Conservation (phyloP, 2,888 invertebrate genomes). For the Oscheius sp. region DNA sequence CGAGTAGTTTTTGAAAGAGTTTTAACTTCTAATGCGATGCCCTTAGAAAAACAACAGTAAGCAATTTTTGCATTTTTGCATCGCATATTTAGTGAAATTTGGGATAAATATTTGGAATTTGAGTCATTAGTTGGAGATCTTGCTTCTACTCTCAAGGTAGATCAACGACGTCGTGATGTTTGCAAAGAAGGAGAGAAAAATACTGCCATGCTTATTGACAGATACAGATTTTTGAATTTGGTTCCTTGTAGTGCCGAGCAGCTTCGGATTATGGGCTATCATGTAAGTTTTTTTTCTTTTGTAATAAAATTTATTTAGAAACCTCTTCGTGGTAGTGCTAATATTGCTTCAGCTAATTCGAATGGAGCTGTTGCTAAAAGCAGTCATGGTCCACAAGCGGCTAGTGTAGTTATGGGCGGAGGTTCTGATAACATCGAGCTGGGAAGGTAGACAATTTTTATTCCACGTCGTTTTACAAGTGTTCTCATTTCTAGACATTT, state of each 20-base stretch:
- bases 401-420: slow-evolving; percentile 57
- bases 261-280: slow-evolving; percentile 80
- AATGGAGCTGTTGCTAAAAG: slow-evolving; percentile 6
- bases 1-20: slow-evolving; percentile 97
- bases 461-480: not conserved
- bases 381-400: slow-evolving; percentile 47
- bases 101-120: slow-evolving; percentile 97
- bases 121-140: slow-evolving; percentile 98
- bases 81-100: slow-evolving; percentile 83
- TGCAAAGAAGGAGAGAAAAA: slow-evolving; percentile 88
- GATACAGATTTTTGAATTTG: slow-evolving; percentile 91
- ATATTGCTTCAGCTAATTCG: not conserved
- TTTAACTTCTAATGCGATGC: slow-evolving; percentile 88
- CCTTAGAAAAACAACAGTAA: slow-evolving; percentile 81
- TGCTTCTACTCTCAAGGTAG: slow-evolving; percentile 93
- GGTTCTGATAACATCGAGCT: slow-evolving; percentile 36
- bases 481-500: not conserved
- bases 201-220: slow-evolving; percentile 93
- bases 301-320: slow-evolving; percentile 14
- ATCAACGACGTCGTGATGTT: slow-evolving; percentile 43
- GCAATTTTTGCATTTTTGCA: slow-evolving; percentile 17
- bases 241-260: slow-evolving; percentile 92
- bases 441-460: slow-evolving; percentile 38
- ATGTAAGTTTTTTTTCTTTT: slow-evolving; percentile 37
- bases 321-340: not conserved